These are phyloP conservation scores for Hippopotamyrus pictus DNA, from an alignment of 2,797 vertebrate species.

Conservation along the genomic window DNA sequence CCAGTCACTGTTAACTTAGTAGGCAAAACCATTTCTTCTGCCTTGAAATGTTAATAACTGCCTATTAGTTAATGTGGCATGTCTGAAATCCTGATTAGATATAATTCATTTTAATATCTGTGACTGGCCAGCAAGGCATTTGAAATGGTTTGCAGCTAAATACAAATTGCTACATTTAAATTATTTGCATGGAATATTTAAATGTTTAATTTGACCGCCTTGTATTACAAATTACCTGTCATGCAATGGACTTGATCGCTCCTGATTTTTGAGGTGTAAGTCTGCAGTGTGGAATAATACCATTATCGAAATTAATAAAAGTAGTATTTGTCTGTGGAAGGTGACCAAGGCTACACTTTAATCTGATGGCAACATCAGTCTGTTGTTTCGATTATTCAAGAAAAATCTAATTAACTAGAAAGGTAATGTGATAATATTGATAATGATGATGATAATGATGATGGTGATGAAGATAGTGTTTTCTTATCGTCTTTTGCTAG, in stretches of 20 bases:
- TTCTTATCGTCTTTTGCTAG: not conserved
- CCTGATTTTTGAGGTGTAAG: conserved; percentile 54
- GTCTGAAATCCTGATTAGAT: conserved; percentile 99
- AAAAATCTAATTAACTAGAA: not conserved
- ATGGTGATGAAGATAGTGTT: not conserved
- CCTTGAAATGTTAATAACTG: conserved; percentile 99
- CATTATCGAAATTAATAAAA: conserved; percentile 47
- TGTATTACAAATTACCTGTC: conserved; percentile 77
- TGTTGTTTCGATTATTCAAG: not conserved
- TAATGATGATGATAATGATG: not conserved
- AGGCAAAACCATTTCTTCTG: conserved; percentile 94
- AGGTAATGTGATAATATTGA: not conserved
- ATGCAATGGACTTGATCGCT: conserved; percentile 78
- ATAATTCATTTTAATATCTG: conserved; percentile 99
- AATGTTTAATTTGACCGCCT: conserved; percentile 62
- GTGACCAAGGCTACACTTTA: conserved; percentile 25
- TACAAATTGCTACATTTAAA: conserved; percentile 93
- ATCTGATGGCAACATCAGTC: conserved; percentile 13
- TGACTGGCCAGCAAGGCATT: conserved; percentile 98
- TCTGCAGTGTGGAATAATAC: conserved; percentile 53
- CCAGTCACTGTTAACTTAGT: conserved; percentile 99
- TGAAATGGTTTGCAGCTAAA: conserved; percentile 96
- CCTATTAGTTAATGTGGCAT: conserved; percentile 99
- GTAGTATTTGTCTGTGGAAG: not conserved
- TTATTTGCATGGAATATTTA: conserved; percentile 91